phyloP scores from a whole-genome alignment of 2,888 invertebrate species.

The Mongoloraphidia duomilia region DNA sequence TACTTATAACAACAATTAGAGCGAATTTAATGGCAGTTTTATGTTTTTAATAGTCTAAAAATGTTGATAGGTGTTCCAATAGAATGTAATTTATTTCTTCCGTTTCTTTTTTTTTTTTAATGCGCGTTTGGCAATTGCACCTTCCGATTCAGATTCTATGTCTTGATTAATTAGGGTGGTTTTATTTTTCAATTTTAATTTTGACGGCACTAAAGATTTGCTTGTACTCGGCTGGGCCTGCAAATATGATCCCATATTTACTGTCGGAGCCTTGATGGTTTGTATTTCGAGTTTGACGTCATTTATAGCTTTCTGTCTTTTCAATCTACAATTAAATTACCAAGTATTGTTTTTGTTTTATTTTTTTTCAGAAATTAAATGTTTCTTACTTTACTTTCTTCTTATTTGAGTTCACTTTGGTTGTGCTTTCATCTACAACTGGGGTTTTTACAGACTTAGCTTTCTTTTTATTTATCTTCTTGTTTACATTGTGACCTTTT shows the following conservation, averaged over 20 bases:
- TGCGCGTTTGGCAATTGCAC: slow-evolving; percentile 12
- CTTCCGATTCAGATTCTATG: slow-evolving; percentile 11
- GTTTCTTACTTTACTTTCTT: slow-evolving; percentile 18
- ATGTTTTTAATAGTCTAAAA: too few species aligned
- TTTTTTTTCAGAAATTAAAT: not conserved
- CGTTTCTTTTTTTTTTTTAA: slow-evolving; percentile 18
- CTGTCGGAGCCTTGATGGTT: not conserved
- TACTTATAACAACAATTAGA: too few species aligned
- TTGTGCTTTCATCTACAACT: slow-evolving; percentile 16
- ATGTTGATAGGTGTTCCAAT: too few species aligned
- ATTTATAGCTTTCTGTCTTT: not conserved
- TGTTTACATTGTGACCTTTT: slow-evolving; percentile 18
- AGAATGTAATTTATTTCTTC: not conserved
- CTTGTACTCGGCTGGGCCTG: not conserved
- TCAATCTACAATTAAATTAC: not conserved
- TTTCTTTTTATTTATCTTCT: slow-evolving; percentile 15
- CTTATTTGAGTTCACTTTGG: slow-evolving; percentile 19
- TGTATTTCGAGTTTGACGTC: not conserved
- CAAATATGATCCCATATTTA: too few species aligned
- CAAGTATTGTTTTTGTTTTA: not conserved
- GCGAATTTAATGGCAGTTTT: too few species aligned
- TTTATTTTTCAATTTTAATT: not conserved
- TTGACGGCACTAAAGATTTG: not conserved
- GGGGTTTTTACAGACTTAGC: slow-evolving; percentile 13
- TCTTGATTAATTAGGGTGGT: not conserved